phyloP scores from a whole-genome alignment of 2,113 vertebrate genomes.

The pig (Sus scrofa) region T2T-Sscrofa CM000827.6:53612501-53613000 shows the following conservation, averaged over 20 bases:
- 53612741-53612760: not conserved
- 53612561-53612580: not conserved
- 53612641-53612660: not conserved
- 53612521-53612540: not conserved
- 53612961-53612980: not conserved
- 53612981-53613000: not conserved
- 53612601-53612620: not conserved
- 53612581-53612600: not conserved
- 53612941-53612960: not conserved
- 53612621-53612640: accelerated
- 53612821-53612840: too few relatives aligned
- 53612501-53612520: not conserved
- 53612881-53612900: too few relatives aligned
- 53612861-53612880: too few relatives aligned
- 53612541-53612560: not conserved
- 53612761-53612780: too few relatives aligned
- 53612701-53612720: not conserved
- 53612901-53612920: too few relatives aligned
- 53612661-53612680: not conserved
- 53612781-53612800: too few relatives aligned
- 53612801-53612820: too few relatives aligned
- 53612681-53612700: not conserved
- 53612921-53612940: too few relatives aligned
- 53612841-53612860: too few relatives aligned
- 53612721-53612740: not conserved